Evolutionary conservation across 1,140 invertebrate genomes (phyloP), one percentile per base, ranked within the genome.

Genomic region (Sinella curviseta): DNA sequence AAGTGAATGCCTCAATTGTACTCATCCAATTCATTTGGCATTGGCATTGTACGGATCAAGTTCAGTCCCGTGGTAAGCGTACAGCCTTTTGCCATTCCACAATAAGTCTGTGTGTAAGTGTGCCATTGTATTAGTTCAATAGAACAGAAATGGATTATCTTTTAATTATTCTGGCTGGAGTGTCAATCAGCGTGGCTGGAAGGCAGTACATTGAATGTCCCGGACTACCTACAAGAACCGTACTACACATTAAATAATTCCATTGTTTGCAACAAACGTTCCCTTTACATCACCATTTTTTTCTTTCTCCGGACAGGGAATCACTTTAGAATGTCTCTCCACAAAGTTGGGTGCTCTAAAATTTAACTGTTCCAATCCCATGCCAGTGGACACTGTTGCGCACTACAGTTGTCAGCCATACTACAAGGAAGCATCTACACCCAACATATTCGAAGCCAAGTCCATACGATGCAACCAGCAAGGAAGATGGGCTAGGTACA

Each of bases 321-420:
- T 70, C 4, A 70, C 28, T 8, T 14, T 75, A 17, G 74, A 75
- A 24, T 75, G 74, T 30, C 3, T 75, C 17, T 54, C 39, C 33
- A 26, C 33, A 48, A 75, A 8, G n/a, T 30, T 36, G n/a, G 74
- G 34, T 28, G 34, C 39, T 16, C 1, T 8, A 36, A 75, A 36
- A 30, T 75, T 39, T 24, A 54, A 75, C 26, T 75, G 74, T 26
- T 75, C 74, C 4, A 75, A 75, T 54, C 74, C 74, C 2, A 24
- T 39, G 35, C 74, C 74, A 36, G 35, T 54, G 8, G 34, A 75
- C 17, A 75, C 74, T 12, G 36, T 75, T 1, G 74, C 26, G 3
- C 20, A 24, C n/a, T 75, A 14, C 35, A 48, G 35, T 75, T 75
- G 74, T 35, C 34, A 75, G 31, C 74, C 17, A 2, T 75, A 39